A percentile compares a stretch with the other conserved stretches of the same genome.
Evolutionary conservation across 2,888 invertebrate genomes (phyloP).

Genomic region (Boloria selene): DNA sequence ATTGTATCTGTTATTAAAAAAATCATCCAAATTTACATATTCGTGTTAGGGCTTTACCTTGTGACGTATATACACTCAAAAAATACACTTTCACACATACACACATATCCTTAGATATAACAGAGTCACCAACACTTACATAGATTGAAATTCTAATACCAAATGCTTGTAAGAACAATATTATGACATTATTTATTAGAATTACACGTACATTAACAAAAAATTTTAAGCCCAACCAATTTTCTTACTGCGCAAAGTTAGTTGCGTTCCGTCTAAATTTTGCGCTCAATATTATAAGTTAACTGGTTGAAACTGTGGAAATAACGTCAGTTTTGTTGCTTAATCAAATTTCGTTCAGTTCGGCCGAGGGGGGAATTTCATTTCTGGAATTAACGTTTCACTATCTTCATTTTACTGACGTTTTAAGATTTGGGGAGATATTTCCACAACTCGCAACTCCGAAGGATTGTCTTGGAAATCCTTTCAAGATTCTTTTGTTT

Average conservation of each 20-base stretch:
- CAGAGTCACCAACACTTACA: no score
- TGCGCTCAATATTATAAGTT: conserved; percentile 35
- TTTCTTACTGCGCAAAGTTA: conserved; percentile 27
- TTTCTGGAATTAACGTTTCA: conserved; percentile 74
- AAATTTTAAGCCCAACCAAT: conserved; percentile 26
- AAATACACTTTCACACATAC: no score
- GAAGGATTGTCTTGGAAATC: conserved; percentile 31
- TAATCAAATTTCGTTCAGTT: conserved; percentile 77
- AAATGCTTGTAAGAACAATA: no score
- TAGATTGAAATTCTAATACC: no score
- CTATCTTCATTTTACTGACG: conserved; percentile 66
- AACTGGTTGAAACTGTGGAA: conserved; percentile 47
- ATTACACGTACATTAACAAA: conserved; percentile 6
- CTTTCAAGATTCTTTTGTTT: conserved; percentile 30
- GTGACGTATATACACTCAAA: no score
- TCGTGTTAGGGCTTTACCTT: no score
- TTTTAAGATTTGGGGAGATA: conserved; percentile 53
- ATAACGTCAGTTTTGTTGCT: conserved; percentile 71
- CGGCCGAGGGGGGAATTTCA: conserved; percentile 61
- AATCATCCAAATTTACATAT: no score
- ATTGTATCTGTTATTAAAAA: no score
- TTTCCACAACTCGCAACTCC: conserved; percentile 46
- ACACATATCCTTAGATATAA: no score
- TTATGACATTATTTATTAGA: no score
- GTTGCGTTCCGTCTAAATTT: conserved; percentile 29